These are phyloP conservation scores for Temnothorax rugatulus DNA, from an alignment of 2,888 invertebrate species.

Conservation along the genomic window DNA sequence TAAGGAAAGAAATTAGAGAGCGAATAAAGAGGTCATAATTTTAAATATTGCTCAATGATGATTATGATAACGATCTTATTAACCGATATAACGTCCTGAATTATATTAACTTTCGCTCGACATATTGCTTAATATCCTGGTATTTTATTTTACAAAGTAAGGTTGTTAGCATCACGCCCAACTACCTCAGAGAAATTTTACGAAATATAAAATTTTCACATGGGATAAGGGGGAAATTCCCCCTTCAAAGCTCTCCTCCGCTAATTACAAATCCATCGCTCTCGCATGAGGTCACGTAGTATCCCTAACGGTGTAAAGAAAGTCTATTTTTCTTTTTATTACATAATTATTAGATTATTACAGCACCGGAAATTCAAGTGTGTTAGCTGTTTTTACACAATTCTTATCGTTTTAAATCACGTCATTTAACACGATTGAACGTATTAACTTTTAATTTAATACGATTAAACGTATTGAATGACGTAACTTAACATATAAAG, in stretches of 20 bases:
- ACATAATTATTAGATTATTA: not conserved
- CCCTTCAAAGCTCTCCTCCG: not conserved
- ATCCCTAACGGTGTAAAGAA: not conserved
- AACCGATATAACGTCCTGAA: slow-evolving; percentile 8
- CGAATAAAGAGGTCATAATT: not conserved
- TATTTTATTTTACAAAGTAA: not conserved
- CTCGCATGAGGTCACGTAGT: not conserved
- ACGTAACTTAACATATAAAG: too few relatives aligned
- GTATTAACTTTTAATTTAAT: too few relatives aligned
- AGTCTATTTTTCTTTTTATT: not conserved
- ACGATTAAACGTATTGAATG: too few relatives aligned
- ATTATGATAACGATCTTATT: not conserved
- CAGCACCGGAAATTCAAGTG: not conserved
- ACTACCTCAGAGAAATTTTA: not conserved
- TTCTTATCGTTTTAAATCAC: too few relatives aligned
- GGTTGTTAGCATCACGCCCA: not conserved
- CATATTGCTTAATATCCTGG: not conserved
- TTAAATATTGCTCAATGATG: slow-evolving; percentile 2
- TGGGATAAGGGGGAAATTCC: not conserved
- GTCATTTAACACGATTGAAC: too few relatives aligned
- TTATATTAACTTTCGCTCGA: slow-evolving; percentile 1
- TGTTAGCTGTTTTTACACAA: too few relatives aligned
- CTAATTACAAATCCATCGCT: not conserved
- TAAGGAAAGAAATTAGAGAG: not conserved
- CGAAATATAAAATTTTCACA: not conserved